Base-by-base conservation (phyloP, 2,888 invertebrate species). In the Acrobasis consociella region DNA sequence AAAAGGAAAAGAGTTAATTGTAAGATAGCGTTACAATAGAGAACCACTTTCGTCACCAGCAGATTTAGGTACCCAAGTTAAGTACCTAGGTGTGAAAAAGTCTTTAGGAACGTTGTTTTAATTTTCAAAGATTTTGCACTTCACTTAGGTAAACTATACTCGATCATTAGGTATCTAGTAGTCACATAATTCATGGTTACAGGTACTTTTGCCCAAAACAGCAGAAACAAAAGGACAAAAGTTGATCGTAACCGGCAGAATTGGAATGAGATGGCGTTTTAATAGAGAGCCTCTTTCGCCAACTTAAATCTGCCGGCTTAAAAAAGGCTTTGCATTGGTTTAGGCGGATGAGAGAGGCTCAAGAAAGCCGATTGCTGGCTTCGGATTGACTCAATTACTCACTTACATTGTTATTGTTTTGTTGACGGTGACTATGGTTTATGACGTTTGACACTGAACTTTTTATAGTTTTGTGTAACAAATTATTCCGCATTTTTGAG, bases 261-360 rank as follows among this genome's bases (percentile, higher is more conserved):
- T 75, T 82, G 82, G 81, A 82, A 83, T 81, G 78, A 83, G 84
- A 90, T 89, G 82, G 84, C 81, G 83, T 89, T 90, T 90, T 91
- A 90, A 91, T 91, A 90, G 89, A 91, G 88, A 86, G 83, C 83
- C 86, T 89, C 88, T 91, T 91, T 90, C 87, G 82, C 89, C 87
- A 91, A 91, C 91, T 91, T 91, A 89, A 91, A 91, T 87, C 91
- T 91, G 89, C 85, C 77, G 89, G 91, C 91, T 91, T 91, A 90
- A 91, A 90, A 91, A 91, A 91, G 90, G 91, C 91, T 91, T 90
- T 89, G 79, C 83, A 84, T 88, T 79, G 91, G 91, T 91, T 91
- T 91, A 89, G 90, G 90, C 89, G 91, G 91, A 91, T 91, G 84
- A 86, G 75, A 78, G 74, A 77, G 88, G 89, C 88, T 90, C 85